A percentile compares a stretch with the other conserved stretches of the same genome.
Evolutionary conservation across 2,797 vertebrate genomes (phyloP).

Genomic region (Saguinus oedipus): DNA sequence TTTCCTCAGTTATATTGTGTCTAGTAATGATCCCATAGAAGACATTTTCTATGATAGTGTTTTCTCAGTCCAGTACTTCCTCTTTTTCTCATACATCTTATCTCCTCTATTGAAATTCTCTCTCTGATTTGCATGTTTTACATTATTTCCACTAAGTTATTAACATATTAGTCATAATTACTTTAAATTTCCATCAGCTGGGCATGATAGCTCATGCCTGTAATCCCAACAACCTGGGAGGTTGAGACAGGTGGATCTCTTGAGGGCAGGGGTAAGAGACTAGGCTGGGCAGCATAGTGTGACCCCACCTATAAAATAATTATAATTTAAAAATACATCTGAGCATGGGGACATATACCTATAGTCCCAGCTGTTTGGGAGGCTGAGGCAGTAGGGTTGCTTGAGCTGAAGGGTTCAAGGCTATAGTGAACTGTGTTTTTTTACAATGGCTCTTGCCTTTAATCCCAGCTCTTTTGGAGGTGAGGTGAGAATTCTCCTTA

Average conservation of each 20-base stretch:
- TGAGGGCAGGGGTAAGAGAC: not conserved
- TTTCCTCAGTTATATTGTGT: not conserved
- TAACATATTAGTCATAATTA: not conserved
- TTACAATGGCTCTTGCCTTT: not conserved
- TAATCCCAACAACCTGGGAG: not conserved
- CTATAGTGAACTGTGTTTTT: not conserved
- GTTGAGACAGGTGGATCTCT: not conserved
- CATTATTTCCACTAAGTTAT: not conserved
- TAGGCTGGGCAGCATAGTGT: not conserved
- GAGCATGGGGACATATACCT: not conserved
- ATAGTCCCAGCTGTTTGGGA: not conserved
- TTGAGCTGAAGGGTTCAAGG: not conserved
- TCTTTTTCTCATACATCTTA: not conserved
- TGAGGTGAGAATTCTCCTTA: not conserved
- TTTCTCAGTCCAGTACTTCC: not conserved
- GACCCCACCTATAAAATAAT: not conserved
- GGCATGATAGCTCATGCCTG: not conserved
- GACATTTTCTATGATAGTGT: not conserved
- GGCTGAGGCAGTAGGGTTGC: not conserved
- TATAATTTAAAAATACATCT: not conserved
- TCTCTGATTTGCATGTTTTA: not conserved
- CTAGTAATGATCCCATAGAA: not conserved
- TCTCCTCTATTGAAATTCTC: not conserved
- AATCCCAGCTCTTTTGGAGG: not conserved
- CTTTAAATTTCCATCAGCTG: not conserved